Conservation (phyloP, 2,113 vertebrate genomes). For the Tragulus kanchil region DNA sequence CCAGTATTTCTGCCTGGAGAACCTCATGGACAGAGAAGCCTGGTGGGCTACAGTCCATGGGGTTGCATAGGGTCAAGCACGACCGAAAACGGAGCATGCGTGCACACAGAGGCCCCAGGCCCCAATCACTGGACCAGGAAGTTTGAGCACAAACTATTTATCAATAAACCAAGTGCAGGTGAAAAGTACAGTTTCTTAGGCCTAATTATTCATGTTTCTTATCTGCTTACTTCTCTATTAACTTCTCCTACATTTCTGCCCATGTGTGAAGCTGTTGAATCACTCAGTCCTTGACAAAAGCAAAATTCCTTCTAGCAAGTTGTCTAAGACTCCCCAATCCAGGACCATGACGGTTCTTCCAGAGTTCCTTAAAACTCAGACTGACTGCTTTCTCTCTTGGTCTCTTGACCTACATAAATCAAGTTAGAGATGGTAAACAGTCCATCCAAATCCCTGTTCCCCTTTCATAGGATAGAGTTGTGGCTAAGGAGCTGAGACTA, state of each 20-base stretch:
- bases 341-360: not conserved
- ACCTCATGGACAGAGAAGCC: not conserved
- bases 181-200: not conserved
- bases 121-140: not conserved
- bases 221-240: not conserved
- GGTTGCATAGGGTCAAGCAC: accelerated
- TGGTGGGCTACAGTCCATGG: not conserved
- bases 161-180: not conserved
- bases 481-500: not conserved
- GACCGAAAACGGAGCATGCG: too few relatives aligned
- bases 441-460: not conserved
- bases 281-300: not conserved
- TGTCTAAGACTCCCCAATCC: not conserved
- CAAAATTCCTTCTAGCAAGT: not conserved
- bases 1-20: not conserved
- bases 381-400: not conserved
- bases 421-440: not conserved
- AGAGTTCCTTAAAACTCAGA: not conserved
- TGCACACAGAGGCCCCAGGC: not conserved
- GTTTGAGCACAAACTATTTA: not conserved
- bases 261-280: not conserved
- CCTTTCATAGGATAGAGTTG: not conserved
- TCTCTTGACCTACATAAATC: not conserved
- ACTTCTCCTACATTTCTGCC: not conserved
- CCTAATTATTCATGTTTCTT: not conserved